Evolutionary conservation across 2,113 vertebrate genomes (phyloP), one percentile per base, ranked within the genome.

Genomic region (Chitala chitala): DNA sequence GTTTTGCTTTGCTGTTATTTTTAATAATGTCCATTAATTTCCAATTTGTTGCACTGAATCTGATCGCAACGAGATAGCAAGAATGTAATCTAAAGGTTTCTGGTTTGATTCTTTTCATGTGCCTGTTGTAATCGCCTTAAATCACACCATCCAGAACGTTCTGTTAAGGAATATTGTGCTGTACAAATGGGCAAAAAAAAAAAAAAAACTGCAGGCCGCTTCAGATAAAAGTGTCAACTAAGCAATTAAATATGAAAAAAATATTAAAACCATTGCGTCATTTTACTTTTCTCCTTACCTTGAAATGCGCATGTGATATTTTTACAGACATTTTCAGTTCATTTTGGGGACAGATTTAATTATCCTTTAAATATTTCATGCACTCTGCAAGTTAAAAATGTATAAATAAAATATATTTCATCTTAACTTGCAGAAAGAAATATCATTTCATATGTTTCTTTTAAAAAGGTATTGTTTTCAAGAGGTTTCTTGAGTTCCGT

Each of bases 141-240:
- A 36, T 9, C 33, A 63, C 33, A 33, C 38, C 33, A 63, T 63
- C 31, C 9, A 33, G 38, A 38, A 33, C 38, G 29, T 33, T 63
- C 36, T 38, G 38, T 29, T n/a, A 63, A 38, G 31, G 38, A 63
- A 63, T 38, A 63, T 33, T 33, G 31, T 63, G 59, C 36, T 29
- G 31, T 33, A 38, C n/a, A 20, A 63, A 33, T 63, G 59, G 59
- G 59, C 59, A 10, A 63, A 63, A 63, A 63, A 63, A 46, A 46
- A 46, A 46, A 46, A 46, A 46, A 46, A 46, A 46, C 29, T 63
- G 59, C 3, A 63, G 38, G 17, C 38, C n/a, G n/a, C 59, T 63
- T 63, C 38, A 33, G 33, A 63, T 63, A 63, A 63, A 63, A 63
- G 59, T 63, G 59, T 63, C 59, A 63, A 63, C 59, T 38, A 63